Base-by-base conservation (phyloP, 2,797 vertebrate genomes). In the Myotis pilosus region DNA sequence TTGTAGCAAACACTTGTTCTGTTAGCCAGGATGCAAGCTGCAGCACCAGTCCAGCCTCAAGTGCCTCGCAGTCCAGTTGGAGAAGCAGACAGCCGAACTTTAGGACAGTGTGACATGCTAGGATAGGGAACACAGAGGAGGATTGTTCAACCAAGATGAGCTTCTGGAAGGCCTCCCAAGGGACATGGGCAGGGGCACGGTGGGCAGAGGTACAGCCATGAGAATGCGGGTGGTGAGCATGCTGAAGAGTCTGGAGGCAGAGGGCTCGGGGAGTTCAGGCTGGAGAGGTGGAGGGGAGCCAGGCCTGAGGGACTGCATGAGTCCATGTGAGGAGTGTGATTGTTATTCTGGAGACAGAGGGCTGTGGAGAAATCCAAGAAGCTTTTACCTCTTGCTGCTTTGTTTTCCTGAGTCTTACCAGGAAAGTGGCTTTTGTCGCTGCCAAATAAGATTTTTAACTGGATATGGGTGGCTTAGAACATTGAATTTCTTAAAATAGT, bases 371-470 rank as follows among this genome's bases (percentile, higher is more conserved):
- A 41, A 87, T 38, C 78, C 82, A 19, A 28, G 64, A 44, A 10
- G 44, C 74, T 51, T 81, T 86, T 75, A 20, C 19, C 36, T 66
- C 71, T 75, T 49, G 30, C 60, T 74, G 55, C 64, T 84, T 68
- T 90, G 41, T 91, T 90, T 90, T 69, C 36, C 55, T 33, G 23
- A 87, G 41, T 81, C 38, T 83, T 33, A 92, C 25, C 4, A 64
- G 66, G 57, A 95, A 78, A 87, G 19, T 44, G 10, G 23, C 47
- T 47, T 83, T 89, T n/a, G 22, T 90, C 62, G 36, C 82, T 90
- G 41, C 78, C 82, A 80, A n/a, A 76, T 28, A 83, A 89, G 89
- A 75, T 25, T 87, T 94, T 95, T 92, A 79, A 78, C 86, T 92
- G 64, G 71, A 87, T 80, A 33, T 84, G 20, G 41, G 22, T 74